Conservation (phyloP, 2,888 invertebrate species). For the Conchocele bisecta region DNA sequence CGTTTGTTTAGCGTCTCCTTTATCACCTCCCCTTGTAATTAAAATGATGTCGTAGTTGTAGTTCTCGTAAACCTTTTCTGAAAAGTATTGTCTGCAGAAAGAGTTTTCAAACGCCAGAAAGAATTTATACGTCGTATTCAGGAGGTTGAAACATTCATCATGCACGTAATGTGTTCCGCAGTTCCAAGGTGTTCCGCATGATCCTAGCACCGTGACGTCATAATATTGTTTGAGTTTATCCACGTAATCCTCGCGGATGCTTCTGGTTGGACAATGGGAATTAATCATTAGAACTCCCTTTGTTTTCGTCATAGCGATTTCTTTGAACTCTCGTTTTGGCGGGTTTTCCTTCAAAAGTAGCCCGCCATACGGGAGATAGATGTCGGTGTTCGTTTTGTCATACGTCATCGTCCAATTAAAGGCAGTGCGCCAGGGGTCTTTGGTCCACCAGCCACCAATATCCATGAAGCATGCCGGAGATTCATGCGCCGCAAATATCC, state of each 20-base stretch:
- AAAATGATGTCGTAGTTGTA: constrained; percentile 42
- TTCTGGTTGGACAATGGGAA: constrained; percentile 24
- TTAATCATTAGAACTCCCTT: constrained; percentile 37
- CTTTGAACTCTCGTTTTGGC: constrained; percentile 22
- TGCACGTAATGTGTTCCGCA: constrained; percentile 37
- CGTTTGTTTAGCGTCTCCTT: not conserved
- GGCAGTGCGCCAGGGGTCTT: constrained; percentile 30
- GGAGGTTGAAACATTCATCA: constrained; percentile 34
- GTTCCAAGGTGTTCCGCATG: constrained; percentile 40
- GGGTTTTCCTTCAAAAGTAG: constrained; percentile 22
- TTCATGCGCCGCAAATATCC: constrained; percentile 52
- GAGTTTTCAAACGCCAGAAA: constrained; percentile 45
- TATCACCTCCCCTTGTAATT: constrained; percentile 33
- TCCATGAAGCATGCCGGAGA: constrained; percentile 28
- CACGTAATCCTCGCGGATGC: constrained; percentile 16
- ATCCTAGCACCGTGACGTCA: constrained; percentile 15
- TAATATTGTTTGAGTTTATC: constrained; percentile 3
- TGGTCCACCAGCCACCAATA: constrained; percentile 19
- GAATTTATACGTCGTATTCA: constrained; percentile 32
- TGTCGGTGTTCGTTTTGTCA: constrained; percentile 41
- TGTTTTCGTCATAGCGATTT: constrained; percentile 24
- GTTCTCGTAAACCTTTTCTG: constrained; percentile 49
- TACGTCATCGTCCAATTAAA: constrained; percentile 58
- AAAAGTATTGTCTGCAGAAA: constrained; percentile 42
- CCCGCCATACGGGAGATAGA: constrained; percentile 48